A percentile compares a stretch with the other conserved stretches of the same genome.
These are phyloP conservation scores for Erpobdella octoculata DNA, from an alignment of 2,888 invertebrate genomes.

Conservation along the genomic window DNA sequence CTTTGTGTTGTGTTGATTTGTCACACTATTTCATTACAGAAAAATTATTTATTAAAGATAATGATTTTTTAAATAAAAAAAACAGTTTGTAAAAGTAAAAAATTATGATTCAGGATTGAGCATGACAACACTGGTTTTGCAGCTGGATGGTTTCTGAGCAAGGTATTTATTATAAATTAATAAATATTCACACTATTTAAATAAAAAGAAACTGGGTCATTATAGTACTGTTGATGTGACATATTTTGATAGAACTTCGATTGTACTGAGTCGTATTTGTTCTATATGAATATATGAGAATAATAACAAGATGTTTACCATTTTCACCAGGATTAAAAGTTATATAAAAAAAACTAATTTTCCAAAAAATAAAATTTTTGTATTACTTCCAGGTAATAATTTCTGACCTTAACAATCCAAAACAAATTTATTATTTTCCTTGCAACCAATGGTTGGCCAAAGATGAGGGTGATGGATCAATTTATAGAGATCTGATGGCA, in stretches of 20 bases:
- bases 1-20: not conserved
- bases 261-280: too few species aligned
- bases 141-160: slow-evolving; percentile 52
- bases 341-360: too few species aligned
- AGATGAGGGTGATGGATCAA: slow-evolving; percentile 45
- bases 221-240: too few species aligned
- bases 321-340: too few species aligned
- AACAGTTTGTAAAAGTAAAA: not conserved
- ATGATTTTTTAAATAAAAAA: not conserved
- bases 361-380: not conserved
- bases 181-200: too few species aligned
- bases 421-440: slow-evolving; percentile 48
- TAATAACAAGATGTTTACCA: too few species aligned
- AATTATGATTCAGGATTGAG: slow-evolving; percentile 41
- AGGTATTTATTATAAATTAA: too few species aligned
- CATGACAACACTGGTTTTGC: slow-evolving; percentile 50
- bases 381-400: not conserved
- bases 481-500: not conserved
- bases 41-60: not conserved
- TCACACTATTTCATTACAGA: not conserved
- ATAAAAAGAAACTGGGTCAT: too few species aligned
- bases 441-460: slow-evolving; percentile 51
- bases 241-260: too few species aligned
- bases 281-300: too few species aligned
- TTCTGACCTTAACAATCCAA: not conserved